phyloP scores from a whole-genome alignment of 2,113 vertebrate species.

The Sminthopsis crassicaudata region DNA sequence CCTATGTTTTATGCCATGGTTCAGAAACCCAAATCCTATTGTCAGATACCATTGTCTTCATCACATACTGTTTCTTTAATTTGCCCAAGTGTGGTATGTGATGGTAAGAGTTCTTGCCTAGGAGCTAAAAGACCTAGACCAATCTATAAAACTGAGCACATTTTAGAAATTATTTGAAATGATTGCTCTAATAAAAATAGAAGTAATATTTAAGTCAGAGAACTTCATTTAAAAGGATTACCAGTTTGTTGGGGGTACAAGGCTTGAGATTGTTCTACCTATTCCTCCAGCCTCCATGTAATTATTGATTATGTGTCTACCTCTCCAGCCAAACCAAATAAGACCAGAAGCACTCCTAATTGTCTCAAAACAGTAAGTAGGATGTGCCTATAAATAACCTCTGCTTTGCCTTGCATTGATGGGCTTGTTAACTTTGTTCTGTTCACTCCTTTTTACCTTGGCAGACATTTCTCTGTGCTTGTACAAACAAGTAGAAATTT shows the following conservation, averaged over 20 bases:
- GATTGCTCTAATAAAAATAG: neutral
- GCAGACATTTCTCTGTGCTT: slow-evolving; percentile 9
- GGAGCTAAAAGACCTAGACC: neutral
- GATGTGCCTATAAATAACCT: neutral
- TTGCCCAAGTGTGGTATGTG: neutral
- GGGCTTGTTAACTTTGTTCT: neutral
- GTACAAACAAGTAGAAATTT: slow-evolving; percentile 12
- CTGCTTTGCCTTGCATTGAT: neutral
- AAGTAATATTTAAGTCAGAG: neutral
- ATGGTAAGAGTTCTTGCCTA: neutral
- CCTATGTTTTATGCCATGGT: neutral
- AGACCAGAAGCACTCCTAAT: neutral
- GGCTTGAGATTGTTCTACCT: neutral
- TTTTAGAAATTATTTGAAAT: neutral
- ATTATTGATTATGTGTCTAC: neutral
- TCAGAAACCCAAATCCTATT: neutral
- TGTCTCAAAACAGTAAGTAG: neutral
- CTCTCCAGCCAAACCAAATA: neutral
- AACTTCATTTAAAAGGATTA: neutral
- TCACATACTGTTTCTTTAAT: neutral
- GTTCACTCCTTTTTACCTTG: neutral
- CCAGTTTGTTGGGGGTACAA: neutral
- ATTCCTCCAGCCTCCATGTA: neutral
- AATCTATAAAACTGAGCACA: neutral
- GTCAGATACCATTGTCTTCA: neutral